phyloP scores from a whole-genome alignment of 2,888 invertebrate genomes.

The Conistra vaccinii region DNA sequence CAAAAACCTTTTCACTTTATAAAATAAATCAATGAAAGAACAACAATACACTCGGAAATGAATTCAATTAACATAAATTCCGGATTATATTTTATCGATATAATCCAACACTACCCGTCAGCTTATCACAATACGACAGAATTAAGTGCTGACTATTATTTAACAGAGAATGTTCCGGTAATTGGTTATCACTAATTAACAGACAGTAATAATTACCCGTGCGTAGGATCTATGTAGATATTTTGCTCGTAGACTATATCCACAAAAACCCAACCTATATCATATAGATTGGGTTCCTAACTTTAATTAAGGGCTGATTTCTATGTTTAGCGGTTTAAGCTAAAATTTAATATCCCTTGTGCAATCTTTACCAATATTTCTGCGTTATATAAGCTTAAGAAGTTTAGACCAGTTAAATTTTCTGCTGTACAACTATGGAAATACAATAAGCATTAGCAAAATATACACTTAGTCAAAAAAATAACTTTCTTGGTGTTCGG shows the following conservation, averaged over 20 bases:
- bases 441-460: too few relatives aligned
- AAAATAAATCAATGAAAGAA: neutral
- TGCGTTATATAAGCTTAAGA: neutral
- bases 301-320: slow-evolving; percentile 1
- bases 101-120: slow-evolving; percentile 36
- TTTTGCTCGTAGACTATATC: neutral
- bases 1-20: neutral
- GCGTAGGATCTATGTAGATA: neutral
- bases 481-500: neutral
- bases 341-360: neutral
- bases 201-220: slow-evolving; percentile 8
- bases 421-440: neutral
- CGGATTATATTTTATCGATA: slow-evolving; percentile 44
- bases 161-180: slow-evolving; percentile 17
- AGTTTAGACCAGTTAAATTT: neutral
- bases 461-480: too few relatives aligned
- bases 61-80: slow-evolving; percentile 14
- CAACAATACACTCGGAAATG: neutral
- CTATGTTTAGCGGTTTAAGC: neutral
- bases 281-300: neutral
- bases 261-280: too few relatives aligned
- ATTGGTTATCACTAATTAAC: slow-evolving; percentile 48
- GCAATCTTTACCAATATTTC: too few relatives aligned
- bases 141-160: slow-evolving; percentile 44
- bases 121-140: slow-evolving; percentile 28